Evolutionary conservation across 2,113 vertebrate genomes (phyloP).

Genomic region (Pheucticus melanocephalus): DNA sequence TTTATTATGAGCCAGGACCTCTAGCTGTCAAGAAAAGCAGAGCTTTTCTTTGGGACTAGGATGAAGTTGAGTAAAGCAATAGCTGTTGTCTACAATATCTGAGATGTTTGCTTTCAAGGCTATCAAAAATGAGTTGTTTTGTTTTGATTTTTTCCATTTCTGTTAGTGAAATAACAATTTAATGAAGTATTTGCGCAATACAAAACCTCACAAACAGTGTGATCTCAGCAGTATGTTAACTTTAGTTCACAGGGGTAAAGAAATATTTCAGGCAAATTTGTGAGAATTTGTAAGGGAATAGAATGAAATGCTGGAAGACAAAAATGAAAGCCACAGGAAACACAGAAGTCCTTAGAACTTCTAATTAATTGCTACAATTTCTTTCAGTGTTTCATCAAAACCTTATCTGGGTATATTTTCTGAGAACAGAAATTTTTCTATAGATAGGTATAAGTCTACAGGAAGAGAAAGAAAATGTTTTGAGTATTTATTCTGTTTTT

Average conservation of each 20-base stretch:
- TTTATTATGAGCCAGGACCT: neutral
- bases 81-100: neutral
- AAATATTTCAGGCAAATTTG: neutral
- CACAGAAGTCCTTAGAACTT: neutral
- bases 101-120: neutral
- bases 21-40: neutral
- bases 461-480: neutral
- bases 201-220: neutral
- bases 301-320: neutral
- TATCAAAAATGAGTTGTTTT: neutral
- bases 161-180: neutral
- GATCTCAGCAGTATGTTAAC: neutral
- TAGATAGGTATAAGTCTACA: neutral
- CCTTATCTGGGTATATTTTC: neutral
- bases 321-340: neutral
- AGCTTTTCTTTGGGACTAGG: neutral
- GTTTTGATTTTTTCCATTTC: neutral
- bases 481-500: neutral
- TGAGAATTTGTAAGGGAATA: neutral
- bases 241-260: neutral
- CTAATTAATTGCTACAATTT: neutral
- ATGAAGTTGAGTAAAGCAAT: neutral
- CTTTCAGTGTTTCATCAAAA: neutral
- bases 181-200: neutral
- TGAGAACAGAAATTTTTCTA: neutral